phyloP scores from a whole-genome alignment of 2,113 vertebrate genomes.

The Thamnophis sirtalis region DNA sequence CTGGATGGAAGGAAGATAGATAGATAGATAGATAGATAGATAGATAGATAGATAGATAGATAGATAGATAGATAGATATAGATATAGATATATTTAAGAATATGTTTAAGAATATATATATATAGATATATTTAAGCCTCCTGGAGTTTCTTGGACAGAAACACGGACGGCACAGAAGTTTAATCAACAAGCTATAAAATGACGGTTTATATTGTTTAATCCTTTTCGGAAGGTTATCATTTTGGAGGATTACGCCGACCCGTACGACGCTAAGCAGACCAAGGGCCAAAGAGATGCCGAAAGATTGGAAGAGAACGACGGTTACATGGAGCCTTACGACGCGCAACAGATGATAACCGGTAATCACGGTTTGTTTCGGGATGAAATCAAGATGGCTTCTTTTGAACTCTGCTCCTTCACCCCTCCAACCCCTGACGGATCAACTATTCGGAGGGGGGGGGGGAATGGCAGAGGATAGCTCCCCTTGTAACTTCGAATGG shows the following conservation, averaged over 20 bases:
- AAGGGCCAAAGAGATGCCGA: constrained; percentile 88
- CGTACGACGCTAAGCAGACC: constrained; percentile 88
- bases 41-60: too few relatives aligned
- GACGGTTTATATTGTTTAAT: background rate
- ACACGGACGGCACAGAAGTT: background rate
- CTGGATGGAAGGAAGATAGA: too few relatives aligned
- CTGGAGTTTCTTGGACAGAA: too few relatives aligned
- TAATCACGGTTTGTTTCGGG: constrained; percentile 38
- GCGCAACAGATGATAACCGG: constrained; percentile 97
- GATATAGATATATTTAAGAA: too few relatives aligned
- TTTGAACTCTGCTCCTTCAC: background rate
- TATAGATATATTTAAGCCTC: too few relatives aligned
- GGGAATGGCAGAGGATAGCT: background rate
- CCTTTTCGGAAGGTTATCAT: constrained; percentile 79
- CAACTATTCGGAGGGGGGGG: background rate
- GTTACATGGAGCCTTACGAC: constrained; percentile 95
- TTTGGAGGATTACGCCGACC: constrained; percentile 92
- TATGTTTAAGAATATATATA: too few relatives aligned
- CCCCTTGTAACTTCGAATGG: too few relatives aligned
- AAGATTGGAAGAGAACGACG: constrained; percentile 86
- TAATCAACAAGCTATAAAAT: background rate
- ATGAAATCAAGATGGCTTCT: background rate
- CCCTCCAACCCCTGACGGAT: background rate
- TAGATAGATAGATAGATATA: too few relatives aligned
- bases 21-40: too few relatives aligned